Percentiles rank a stretch among this genome's conserved stretches.
Conservation (phyloP, 2,888 invertebrate genomes). For the Rhagophthalmus giganteus region DNA sequence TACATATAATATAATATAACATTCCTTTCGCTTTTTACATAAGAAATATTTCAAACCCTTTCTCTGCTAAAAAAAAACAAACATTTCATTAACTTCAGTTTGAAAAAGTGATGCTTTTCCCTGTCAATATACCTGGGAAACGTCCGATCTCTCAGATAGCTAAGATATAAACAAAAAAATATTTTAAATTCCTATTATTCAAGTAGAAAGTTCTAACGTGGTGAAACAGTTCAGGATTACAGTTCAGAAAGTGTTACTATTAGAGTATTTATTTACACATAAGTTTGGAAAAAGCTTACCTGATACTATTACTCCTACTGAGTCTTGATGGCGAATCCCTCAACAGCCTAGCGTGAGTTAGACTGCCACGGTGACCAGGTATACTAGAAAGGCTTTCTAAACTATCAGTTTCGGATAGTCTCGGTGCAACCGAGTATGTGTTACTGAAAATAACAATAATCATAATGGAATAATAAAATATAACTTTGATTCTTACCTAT, state of each 20-base stretch:
- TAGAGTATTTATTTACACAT: no score
- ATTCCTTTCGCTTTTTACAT: no score
- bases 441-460: constrained; percentile 58
- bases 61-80: not conserved
- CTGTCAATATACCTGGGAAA: constrained; percentile 78
- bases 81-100: constrained; percentile 24
- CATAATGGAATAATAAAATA: no score
- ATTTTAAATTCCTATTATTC: constrained; percentile 31
- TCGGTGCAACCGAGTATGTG: constrained; percentile 72
- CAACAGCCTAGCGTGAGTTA: constrained; percentile 71
- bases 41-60: not conserved
- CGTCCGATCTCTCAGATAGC: constrained; percentile 91
- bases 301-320: constrained; percentile 90
- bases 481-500: no score
- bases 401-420: constrained; percentile 88
- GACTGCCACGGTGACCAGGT: constrained; percentile 63
- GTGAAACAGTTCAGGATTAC: no score
- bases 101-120: constrained; percentile 12
- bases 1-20: no score
- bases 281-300: constrained; percentile 66
- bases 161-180: constrained; percentile 54
- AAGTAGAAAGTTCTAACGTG: no score
- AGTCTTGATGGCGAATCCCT: constrained; percentile 74
- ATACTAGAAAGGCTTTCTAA: constrained; percentile 73
- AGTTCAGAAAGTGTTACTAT: no score